Conservation (phyloP, 2,113 vertebrate genomes). For the Corythoichthys intestinalis region DNA sequence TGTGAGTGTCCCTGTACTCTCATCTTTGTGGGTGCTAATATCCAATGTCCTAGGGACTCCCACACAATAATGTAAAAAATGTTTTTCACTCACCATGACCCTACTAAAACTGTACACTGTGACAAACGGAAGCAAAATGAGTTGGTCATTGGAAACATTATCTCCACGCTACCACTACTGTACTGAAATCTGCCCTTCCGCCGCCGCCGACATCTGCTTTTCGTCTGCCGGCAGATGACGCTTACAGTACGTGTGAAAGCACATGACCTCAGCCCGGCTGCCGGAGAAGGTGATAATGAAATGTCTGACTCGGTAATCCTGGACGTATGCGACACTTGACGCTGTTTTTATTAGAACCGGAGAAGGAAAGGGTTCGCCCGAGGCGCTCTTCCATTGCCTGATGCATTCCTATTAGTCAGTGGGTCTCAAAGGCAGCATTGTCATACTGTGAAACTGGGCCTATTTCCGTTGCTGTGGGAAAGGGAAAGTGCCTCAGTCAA, state of each 20-base stretch:
- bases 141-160: neutral
- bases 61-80: too few species aligned
- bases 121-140: neutral
- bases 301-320: constrained; percentile 18
- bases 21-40: constrained; percentile 18
- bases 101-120: too few species aligned
- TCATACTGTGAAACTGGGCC: constrained; percentile 47
- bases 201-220: constrained; percentile 46
- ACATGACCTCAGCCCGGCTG: constrained; percentile 51
- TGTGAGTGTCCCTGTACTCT: constrained; percentile 37
- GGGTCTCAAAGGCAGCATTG: constrained; percentile 71
- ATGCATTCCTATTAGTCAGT: constrained; percentile 66
- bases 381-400: constrained; percentile 55
- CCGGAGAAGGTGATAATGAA: constrained; percentile 16
- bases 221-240: constrained; percentile 46
- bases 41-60: constrained; percentile 11
- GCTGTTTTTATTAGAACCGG: constrained; percentile 1
- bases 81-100: too few species aligned
- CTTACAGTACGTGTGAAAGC: constrained; percentile 57
- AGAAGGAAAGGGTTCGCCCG: constrained; percentile 28
- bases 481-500: constrained; percentile 22
- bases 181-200: constrained; percentile 16
- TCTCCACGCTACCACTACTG: neutral
- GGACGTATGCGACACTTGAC: neutral
- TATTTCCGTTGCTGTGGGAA: constrained; percentile 38